Percentiles rank a stretch among this genome's conserved stretches.
phyloP scores from a whole-genome alignment of 2,113 vertebrate genomes.

The Brachyistius frenatus region DNA sequence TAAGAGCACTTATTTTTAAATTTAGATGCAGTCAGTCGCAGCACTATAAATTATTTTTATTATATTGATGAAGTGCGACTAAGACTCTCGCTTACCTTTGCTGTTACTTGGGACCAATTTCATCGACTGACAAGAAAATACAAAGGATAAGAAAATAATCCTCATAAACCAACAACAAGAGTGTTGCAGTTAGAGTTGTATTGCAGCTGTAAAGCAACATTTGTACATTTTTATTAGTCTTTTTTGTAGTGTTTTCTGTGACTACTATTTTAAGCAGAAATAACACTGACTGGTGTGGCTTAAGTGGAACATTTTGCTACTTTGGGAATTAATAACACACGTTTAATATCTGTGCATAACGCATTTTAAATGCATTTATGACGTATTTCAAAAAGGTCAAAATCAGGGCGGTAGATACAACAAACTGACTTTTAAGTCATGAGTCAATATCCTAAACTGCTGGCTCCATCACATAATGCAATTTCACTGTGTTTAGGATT shows the following conservation, averaged over 20 bases:
- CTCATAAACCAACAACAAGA: neutral
- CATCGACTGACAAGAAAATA: too few species aligned
- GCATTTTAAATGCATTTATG: too few species aligned
- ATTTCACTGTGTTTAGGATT: neutral
- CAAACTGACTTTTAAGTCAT: neutral
- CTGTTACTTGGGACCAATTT: neutral
- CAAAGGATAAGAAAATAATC: too few species aligned
- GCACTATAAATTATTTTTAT: conserved; percentile 2
- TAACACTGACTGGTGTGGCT: neutral
- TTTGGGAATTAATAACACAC: too few species aligned
- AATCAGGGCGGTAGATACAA: neutral
- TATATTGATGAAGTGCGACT: conserved; percentile 13
- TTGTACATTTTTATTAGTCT: neutral
- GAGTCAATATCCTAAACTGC: neutral
- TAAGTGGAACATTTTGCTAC: too few species aligned
- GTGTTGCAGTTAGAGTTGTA: neutral
- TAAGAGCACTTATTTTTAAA: conserved; percentile 47
- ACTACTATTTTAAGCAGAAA: neutral
- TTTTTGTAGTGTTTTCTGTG: neutral
- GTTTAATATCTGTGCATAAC: too few species aligned
- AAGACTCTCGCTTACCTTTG: neutral
- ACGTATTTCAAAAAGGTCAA: too few species aligned
- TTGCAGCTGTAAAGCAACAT: neutral
- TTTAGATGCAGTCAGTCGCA: conserved; percentile 3
- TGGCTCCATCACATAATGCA: neutral